Evolutionary conservation across 2,113 vertebrate species (phyloP).

Genomic region (Coptodon bakossiorum): DNA sequence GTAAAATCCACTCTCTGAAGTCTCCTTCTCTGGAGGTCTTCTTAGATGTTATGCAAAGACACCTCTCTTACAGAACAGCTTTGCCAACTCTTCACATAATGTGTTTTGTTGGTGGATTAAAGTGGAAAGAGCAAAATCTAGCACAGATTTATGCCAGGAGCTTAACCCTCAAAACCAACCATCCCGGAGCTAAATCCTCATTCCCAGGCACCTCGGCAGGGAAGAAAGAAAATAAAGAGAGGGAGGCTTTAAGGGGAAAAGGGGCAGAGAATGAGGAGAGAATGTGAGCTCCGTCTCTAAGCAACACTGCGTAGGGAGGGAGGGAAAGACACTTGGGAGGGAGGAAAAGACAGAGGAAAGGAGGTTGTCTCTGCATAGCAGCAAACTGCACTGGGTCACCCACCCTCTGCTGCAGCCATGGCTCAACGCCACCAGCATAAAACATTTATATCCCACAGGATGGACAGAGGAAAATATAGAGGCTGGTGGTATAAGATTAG

Average conservation of each 20-base stretch:
- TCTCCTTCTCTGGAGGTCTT: neutral
- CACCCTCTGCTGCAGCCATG: constrained; percentile 68
- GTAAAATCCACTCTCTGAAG: neutral
- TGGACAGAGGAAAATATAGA: neutral
- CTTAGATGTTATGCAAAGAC: neutral
- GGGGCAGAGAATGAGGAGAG: neutral
- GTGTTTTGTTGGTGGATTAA: constrained; percentile 44
- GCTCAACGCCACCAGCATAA: constrained; percentile 63
- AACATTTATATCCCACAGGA: constrained; percentile 58
- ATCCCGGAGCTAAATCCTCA: constrained; percentile 17
- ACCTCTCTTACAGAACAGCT: neutral
- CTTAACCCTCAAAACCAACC: constrained; percentile 16
- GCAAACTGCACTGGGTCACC: constrained; percentile 70
- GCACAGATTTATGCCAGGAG: constrained; percentile 8
- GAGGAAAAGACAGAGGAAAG: neutral
- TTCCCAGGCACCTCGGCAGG: neutral
- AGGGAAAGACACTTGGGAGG: constrained; percentile 27
- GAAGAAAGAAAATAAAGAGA: neutral
- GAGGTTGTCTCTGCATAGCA: constrained; percentile 70
- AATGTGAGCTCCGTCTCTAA: constrained; percentile 46
- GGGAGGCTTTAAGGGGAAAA: neutral
- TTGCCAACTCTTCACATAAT: neutral
- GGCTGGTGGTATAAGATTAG: neutral
- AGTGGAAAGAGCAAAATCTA: constrained; percentile 15
- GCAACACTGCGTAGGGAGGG: constrained; percentile 40